Evolutionary conservation across 2,113 vertebrate species (phyloP).

Genomic region (Pithys albifrons): DNA sequence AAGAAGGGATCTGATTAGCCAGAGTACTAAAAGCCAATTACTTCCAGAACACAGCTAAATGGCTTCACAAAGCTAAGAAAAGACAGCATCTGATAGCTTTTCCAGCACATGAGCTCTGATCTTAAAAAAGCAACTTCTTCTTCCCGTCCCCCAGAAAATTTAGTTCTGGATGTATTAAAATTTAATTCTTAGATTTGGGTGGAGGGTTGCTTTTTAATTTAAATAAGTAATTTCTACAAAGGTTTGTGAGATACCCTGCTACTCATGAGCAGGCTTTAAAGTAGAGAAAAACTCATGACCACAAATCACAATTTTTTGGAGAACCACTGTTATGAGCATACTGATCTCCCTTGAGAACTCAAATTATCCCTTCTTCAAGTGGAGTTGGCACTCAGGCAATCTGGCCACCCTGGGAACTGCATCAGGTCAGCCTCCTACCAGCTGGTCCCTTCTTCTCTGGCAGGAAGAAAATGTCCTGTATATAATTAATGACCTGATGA

Average conservation of each 20-base stretch:
- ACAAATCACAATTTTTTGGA: not conserved
- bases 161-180: not conserved
- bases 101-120: not conserved
- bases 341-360: not conserved
- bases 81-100: not conserved
- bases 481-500: not conserved
- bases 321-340: not conserved
- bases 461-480: not conserved
- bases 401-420: not conserved
- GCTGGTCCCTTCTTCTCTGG: not conserved
- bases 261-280: not conserved
- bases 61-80: constrained; percentile 6
- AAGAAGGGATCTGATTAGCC: constrained; percentile 47
- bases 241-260: not conserved
- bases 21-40: constrained; percentile 44
- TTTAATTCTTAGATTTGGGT: not conserved
- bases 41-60: not conserved
- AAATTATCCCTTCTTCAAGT: not conserved
- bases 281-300: not conserved
- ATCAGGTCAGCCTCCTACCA: not conserved
- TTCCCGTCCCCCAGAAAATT: not conserved
- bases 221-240: not conserved
- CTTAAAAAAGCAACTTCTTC: not conserved
- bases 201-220: not conserved
- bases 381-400: not conserved